Evolutionary conservation across 2,888 invertebrate species (phyloP).

Genomic region (Lumbricus terrestris): DNA sequence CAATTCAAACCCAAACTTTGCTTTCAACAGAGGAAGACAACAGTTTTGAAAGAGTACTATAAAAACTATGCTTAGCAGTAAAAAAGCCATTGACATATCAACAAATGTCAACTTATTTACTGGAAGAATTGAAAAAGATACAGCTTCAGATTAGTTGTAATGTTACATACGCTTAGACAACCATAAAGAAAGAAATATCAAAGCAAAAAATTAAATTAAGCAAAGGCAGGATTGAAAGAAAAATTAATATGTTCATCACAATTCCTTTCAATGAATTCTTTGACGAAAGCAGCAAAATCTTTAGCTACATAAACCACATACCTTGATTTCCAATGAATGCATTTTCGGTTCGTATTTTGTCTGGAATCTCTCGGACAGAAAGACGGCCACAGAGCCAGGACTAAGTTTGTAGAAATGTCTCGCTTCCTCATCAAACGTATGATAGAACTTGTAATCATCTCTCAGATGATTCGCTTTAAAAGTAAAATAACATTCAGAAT

Average conservation of each 20-base stretch:
- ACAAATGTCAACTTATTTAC: too few relatives aligned
- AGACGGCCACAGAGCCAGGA: slow-evolving; percentile 59
- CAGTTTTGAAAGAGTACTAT: too few relatives aligned
- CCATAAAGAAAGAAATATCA: too few relatives aligned
- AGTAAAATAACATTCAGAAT: slow-evolving; percentile 15
- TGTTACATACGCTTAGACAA: too few relatives aligned
- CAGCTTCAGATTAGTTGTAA: too few relatives aligned
- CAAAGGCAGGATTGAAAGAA: not conserved
- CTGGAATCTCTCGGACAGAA: slow-evolving; percentile 62
- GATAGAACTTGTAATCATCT: slow-evolving; percentile 61
- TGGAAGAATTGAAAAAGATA: too few relatives aligned
- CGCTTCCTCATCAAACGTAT: slow-evolving; percentile 59
- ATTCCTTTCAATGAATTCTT: not conserved
- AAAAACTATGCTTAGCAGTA: too few relatives aligned
- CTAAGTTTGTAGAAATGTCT: slow-evolving; percentile 50
- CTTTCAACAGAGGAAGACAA: too few relatives aligned
- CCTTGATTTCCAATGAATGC: slow-evolving; percentile 40
- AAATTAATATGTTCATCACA: not conserved
- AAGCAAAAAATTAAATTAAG: not conserved
- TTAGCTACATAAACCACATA: slow-evolving; percentile 4
- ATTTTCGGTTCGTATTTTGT: slow-evolving; percentile 63
- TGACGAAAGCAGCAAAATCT: not conserved
- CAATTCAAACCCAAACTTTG: too few relatives aligned
- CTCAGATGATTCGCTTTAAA: slow-evolving; percentile 60
- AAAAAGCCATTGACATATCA: too few relatives aligned